Evolutionary conservation across 1,140 invertebrate species (phyloP).

Genomic region (fruit fly (Drosophila melanogaster)): Release_6_plus_ISO1_MT NT_033777.3:25414001-25414500

Average conservation of each 20-base stretch:
- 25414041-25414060: slow-evolving; percentile 56
- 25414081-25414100: slow-evolving; percentile 63
- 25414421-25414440: slow-evolving; percentile 1
- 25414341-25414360: no score
- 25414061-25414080: slow-evolving; percentile 21
- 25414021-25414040: slow-evolving; percentile 81
- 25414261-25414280: not conserved
- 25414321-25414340: no score
- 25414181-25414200: slow-evolving; percentile 15
- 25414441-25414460: slow-evolving; percentile 28
- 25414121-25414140: not conserved
- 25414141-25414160: not conserved
- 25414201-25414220: slow-evolving; percentile 40
- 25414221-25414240: no score
- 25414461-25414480: slow-evolving; percentile 37
- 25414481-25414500: slow-evolving; percentile 34
- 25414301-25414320: not conserved
- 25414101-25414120: slow-evolving; percentile 26
- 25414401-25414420: not conserved
- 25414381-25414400: not conserved
- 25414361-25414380: not conserved
- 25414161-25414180: not conserved
- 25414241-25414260: no score
- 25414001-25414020: slow-evolving; percentile 62
- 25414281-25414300: not conserved